Base-by-base conservation (phyloP, 2,888 invertebrate genomes). In the Coleophora deauratella region DNA sequence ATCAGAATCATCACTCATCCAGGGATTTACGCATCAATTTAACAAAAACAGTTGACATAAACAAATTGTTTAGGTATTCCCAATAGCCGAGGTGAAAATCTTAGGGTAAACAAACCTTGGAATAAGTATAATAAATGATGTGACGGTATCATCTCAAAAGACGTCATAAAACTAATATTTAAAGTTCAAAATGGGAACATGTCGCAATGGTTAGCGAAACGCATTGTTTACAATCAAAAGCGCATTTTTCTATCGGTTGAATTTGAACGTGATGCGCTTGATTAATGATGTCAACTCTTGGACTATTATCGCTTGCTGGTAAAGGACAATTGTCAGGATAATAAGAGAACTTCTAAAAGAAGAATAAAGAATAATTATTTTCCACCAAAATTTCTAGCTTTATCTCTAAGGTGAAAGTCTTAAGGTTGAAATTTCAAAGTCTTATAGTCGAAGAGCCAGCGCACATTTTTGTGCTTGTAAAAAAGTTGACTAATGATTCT, bases 401-500 rank as follows among this genome's bases (percentile, higher is more conserved):
- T 21, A 6, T 21, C 3, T 21, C 21, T 21, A 21, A 21, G 21
- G 6, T 6, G 21, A 11, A 43, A 1, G 42, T 0, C 2, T 15
- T 68, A 72, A 60, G 59, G 61, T 51, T 50, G 42, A 54, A 35
- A 59, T 49, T 66, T 0, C 12, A 34, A 27, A 35, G 9, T 31
- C 8, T 28, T 10, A 9, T 34, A 13, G 28, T 2, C 35, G 27
- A 37, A 15, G 30, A 37, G 37, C 13, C 27, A 14, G 3, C 12
- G 32, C 11, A 27, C 27, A 37, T 33, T 12, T n/a, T 31, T 7
- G 21, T 14, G 36, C 33, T 40, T 30, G 35, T 38, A 80, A 84
- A 82, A 78, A 84, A 75, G 58, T 78, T 84, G 82, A 85, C 82
- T 84, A 85, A 85, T 84, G 85, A 82, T 78, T 80, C 75, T 79